Base-by-base conservation (phyloP, 1,140 invertebrate species). In the Pissodes strobi region DNA sequence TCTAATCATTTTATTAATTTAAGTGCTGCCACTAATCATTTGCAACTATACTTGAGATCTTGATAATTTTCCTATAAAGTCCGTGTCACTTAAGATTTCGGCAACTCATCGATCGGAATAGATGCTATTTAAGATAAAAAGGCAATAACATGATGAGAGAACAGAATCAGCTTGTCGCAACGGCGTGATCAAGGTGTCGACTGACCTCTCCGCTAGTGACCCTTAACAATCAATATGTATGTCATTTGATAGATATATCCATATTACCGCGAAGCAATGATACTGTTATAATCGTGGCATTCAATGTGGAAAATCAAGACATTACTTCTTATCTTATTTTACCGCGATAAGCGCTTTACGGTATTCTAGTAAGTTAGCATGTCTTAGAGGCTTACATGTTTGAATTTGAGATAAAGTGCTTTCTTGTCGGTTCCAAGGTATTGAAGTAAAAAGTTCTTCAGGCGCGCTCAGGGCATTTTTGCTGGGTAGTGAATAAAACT, bases 131-230 rank as follows among this genome's bases (percentile, higher is more conserved):
- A 46, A 63, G 60, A 63, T 63, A 63, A 63, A 46, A 53, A 39
- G 49, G 59, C 59, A 61, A 61, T 61, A 55, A 63, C 60, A 45
- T 38, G 49, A 55, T 55, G 60, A 55, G 39, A 39, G 46, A 27
- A 63, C 60, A 63, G 49, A 55, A 63, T 51, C 46, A 10, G 41
- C 57, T 13, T 46, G 57, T 60, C 57, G 57, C 19, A 60, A 46
- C 39, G 62, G 55, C 45, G 43, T 59, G 52, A 64, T 57, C 62
- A 64, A 64, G 62, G 62, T 64, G 62, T 56, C 56, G 52, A 64
- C 34, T 63, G 62, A 64, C 62, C 62, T 51, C 45, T 41, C 39
- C 34, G 60, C 46, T 55, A 55, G 15, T 63, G 60, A 63, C 60
- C 60, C 60, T 38, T 63, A 56, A 63, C 60, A 37, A 51, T 63